A percentile compares a stretch with the other conserved stretches of the same genome.
phyloP scores from a whole-genome alignment of 2,797 vertebrate species.

The Oreochromis mossambicus region DNA sequence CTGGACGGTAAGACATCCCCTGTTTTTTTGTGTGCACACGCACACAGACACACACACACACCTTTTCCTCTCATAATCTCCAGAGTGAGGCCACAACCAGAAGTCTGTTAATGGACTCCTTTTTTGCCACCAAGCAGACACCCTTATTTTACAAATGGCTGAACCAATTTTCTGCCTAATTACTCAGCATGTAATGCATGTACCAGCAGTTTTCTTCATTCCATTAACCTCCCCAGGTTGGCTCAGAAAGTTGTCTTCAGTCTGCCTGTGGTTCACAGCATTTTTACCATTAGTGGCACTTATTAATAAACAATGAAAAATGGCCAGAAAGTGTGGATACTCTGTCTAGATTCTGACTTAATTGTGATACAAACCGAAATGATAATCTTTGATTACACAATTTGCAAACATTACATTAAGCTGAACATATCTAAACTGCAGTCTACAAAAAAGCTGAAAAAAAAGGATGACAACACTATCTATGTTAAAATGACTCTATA shows the following conservation, averaged over 20 bases:
- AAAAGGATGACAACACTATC: not conserved
- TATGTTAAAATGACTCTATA: not conserved
- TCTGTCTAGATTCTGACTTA: slow-evolving; percentile 7
- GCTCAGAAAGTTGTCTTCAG: slow-evolving; percentile 49
- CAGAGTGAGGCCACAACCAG: slow-evolving; percentile 34
- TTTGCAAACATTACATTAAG: not conserved
- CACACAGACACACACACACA: not conserved
- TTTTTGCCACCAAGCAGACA: slow-evolving; percentile 59
- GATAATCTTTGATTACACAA: not conserved
- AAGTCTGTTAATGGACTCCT: slow-evolving; percentile 66
- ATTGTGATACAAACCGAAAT: not conserved
- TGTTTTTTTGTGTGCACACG: not conserved
- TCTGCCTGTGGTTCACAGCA: slow-evolving; percentile 34
- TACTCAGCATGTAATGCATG: slow-evolving; percentile 71
- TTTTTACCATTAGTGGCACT: slow-evolving; percentile 40
- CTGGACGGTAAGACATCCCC: slow-evolving; percentile 83
- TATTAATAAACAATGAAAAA: slow-evolving; percentile 58
- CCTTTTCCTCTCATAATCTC: slow-evolving; percentile 40
- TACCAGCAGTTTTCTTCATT: slow-evolving; percentile 63
- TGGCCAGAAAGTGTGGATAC: slow-evolving; percentile 8
- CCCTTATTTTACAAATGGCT: slow-evolving; percentile 76
- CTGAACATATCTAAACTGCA: not conserved
- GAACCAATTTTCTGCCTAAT: slow-evolving; percentile 76
- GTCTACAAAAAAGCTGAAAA: not conserved
- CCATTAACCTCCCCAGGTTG: slow-evolving; percentile 63